Conservation (phyloP, 1,140 invertebrate species). For the Eupeodes corollae region DNA sequence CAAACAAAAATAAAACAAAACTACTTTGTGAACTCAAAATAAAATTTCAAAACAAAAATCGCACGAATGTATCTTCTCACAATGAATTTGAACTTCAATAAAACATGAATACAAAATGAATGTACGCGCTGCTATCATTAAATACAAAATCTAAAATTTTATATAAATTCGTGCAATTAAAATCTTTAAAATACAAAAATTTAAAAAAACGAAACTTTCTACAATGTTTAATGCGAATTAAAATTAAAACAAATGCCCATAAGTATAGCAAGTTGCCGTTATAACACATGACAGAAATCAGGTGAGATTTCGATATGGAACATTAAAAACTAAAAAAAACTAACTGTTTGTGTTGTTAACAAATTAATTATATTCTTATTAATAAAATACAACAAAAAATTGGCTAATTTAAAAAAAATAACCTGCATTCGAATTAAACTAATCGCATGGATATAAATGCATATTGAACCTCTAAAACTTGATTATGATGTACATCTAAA, state of each 20-base stretch:
- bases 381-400: no score
- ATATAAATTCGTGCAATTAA: no score
- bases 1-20: no score
- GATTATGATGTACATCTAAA: background rate
- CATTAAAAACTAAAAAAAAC: background rate
- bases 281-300: conserved; percentile 6
- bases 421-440: no score
- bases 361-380: background rate
- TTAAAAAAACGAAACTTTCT: background rate
- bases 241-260: background rate
- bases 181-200: background rate
- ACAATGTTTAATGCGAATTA: no score
- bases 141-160: no score
- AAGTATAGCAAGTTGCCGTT: conserved; percentile 8
- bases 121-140: background rate
- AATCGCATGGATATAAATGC: no score
- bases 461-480: background rate
- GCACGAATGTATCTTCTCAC: background rate
- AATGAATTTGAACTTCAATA: background rate
- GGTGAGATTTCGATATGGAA: conserved; percentile 4
- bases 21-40: no score
- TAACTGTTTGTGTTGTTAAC: background rate
- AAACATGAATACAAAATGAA: background rate
- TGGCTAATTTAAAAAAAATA: no score
- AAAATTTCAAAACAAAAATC: no score